Percentiles rank a stretch among this genome's conserved stretches.
These are phyloP conservation scores for Palythoa grandis DNA, from an alignment of 92 coral and sea anemone genomes.

Conservation along the genomic window DNA sequence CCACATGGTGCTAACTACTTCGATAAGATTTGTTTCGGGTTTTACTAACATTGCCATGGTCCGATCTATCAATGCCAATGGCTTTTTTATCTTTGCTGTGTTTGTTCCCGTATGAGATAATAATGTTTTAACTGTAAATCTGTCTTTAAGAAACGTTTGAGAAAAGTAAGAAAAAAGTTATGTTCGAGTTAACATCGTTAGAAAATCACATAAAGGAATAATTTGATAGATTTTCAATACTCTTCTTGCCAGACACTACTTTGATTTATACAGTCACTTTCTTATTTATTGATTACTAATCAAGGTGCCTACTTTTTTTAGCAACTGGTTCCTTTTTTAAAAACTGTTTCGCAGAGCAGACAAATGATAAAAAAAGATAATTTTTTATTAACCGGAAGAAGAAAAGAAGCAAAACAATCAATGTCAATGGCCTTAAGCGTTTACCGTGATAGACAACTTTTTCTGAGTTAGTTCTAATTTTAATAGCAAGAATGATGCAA, in stretches of 20 bases:
- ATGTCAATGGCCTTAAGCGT: neutral
- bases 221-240: neutral
- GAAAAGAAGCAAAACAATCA: neutral
- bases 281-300: no score
- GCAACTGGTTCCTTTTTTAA: no score
- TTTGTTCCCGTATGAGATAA: neutral
- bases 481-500: neutral
- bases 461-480: neutral
- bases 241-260: no score
- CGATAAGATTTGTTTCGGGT: neutral
- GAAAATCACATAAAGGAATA: neutral
- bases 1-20: conserved; percentile 8
- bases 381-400: neutral
- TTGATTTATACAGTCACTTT: no score
- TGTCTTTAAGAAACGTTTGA: neutral
- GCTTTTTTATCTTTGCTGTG: neutral
- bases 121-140: neutral
- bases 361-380: neutral
- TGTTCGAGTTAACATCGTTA: neutral
- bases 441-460: neutral
- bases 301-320: no score
- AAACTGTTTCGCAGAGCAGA: neutral
- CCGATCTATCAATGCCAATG: neutral
- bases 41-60: neutral
- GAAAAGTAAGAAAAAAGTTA: neutral